Conservation (phyloP, 92 coral and sea anemone genomes). For the Scolanthus callimorphus region DNA sequence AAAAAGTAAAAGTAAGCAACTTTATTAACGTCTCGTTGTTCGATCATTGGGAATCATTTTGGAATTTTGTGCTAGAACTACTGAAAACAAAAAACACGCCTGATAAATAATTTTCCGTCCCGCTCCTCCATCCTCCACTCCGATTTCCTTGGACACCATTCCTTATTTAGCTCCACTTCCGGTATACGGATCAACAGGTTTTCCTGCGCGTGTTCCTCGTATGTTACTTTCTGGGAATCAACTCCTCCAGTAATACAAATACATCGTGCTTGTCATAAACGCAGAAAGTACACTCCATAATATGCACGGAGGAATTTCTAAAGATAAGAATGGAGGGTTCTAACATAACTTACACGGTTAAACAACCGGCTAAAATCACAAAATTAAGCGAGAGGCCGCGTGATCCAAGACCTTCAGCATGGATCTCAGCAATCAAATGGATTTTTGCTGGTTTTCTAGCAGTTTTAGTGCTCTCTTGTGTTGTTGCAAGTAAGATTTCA, state of each 20-base stretch:
- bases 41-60: no score
- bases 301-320: background rate
- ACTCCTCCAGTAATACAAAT: background rate
- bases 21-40: no score
- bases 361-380: constrained; percentile 56
- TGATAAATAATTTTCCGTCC: background rate
- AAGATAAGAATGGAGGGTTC: background rate
- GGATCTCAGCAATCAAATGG: constrained; percentile 63
- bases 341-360: constrained; percentile 25
- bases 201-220: background rate
- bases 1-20: no score
- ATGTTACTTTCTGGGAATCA: background rate
- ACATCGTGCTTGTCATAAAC: background rate
- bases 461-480: constrained; percentile 56
- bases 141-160: background rate
- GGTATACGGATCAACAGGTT: background rate
- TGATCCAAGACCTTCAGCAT: constrained; percentile 64
- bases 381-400: constrained; percentile 18
- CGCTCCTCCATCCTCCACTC: background rate
- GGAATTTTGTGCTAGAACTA: no score
- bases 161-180: no score
- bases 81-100: background rate
- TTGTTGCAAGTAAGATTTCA: constrained; percentile 80
- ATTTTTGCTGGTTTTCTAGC: constrained; percentile 57
- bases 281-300: background rate